Evolutionary conservation across 2,113 vertebrate genomes (phyloP).

Genomic region (Plestiodon gilberti): DNA sequence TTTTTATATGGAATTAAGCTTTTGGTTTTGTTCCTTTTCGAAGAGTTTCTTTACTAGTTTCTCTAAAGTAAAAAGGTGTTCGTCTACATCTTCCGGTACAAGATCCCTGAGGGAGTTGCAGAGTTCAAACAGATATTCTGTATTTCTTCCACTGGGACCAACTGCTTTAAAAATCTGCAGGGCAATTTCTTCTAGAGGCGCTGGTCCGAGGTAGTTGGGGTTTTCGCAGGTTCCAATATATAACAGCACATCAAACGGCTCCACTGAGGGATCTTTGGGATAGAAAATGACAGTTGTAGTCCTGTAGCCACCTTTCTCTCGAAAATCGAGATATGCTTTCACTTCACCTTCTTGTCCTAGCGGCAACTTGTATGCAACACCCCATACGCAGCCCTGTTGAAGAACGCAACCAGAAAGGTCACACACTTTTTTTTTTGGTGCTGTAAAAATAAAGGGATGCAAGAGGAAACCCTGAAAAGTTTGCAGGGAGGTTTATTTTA

Average conservation of each 20-base stretch:
- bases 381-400: constrained; percentile 92
- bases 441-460: neutral
- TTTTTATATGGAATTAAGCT: constrained; percentile 61
- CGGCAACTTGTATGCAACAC: constrained; percentile 93
- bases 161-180: constrained; percentile 87
- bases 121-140: constrained; percentile 94
- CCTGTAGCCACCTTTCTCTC: constrained; percentile 95
- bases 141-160: constrained; percentile 93
- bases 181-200: constrained; percentile 94
- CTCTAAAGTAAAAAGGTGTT: constrained; percentile 94
- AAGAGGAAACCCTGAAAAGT: neutral
- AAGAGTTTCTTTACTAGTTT: constrained; percentile 86
- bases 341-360: constrained; percentile 90
- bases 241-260: constrained; percentile 84
- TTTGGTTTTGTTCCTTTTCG: constrained; percentile 67
- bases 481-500: neutral
- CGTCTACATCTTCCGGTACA: constrained; percentile 89
- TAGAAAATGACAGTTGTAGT: constrained; percentile 87
- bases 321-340: constrained; percentile 91
- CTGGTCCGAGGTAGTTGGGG: constrained; percentile 95
- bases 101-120: constrained; percentile 88
- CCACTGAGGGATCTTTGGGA: constrained; percentile 79
- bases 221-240: constrained; percentile 94
- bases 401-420: constrained; percentile 48
- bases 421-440: constrained; percentile 4